Base-by-base conservation (phyloP, 2,797 vertebrate species). In the Fringilla coelebs region DNA sequence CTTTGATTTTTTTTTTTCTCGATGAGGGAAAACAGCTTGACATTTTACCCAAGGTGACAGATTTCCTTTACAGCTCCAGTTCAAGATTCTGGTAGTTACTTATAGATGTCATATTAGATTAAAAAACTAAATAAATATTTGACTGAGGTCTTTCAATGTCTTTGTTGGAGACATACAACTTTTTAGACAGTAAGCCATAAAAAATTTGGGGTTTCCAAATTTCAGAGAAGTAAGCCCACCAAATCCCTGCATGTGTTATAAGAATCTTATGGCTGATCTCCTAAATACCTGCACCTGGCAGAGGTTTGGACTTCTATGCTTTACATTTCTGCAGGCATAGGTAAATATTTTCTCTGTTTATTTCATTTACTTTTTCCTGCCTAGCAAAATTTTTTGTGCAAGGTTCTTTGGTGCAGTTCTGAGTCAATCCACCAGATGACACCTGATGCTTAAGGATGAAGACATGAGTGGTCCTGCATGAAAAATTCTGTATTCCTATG, bases 401-500 rank as follows among this genome's bases (percentile, higher is more conserved):
- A 46, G 10, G 4, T 89, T 94, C 80, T 85, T 60, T n/a, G 18
- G 20, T 97, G 97, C 90, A 97, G 51, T 97, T 97, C 96, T 96
- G 17, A 87, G 76, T 89, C 88, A 89, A 25, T 95, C 97, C 97
- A 97, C 93, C 94, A 97, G 96, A 93, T 97, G 97, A 90, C 96
- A 94, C 95, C 93, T 96, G 88, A 85, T 95, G 84, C 87, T 95
- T 86, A 81, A 68, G 70, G 78, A 94, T 92, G 54, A 75, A 74
- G 91, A 85, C 36, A 75, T 87, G 73, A 78, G 45, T 73, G 40
- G 7, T 72, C 48, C 40, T 58, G 28, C 32, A 26, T 78, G 58
- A 51, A 75, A 71, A 82, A 63, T 36, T 60, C 62, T 38, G 13
- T 45, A 36, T 82, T 92, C 28, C 7, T 55, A 9, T 51, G 34